Evolutionary conservation across 2,797 vertebrate genomes (phyloP), one percentile per base, ranked within the genome.

Genomic region (Brachymystax lenok): DNA sequence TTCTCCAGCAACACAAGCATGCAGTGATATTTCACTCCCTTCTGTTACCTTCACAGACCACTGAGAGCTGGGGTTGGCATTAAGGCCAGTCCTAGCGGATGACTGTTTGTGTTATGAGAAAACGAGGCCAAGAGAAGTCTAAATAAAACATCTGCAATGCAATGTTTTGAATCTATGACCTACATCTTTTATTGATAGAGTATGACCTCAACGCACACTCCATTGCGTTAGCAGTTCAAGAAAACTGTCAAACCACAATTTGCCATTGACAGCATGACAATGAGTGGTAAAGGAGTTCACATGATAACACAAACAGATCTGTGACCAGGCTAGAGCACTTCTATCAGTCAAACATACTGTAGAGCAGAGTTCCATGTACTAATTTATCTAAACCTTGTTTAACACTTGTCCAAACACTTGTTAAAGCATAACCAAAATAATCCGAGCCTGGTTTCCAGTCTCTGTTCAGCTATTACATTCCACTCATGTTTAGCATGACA

Each of bases 31-130:
- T 61, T 73, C 72, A 5, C 72, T 66, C 40, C 28, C 21, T 14
- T 50, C 30, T 64, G 59, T 50, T 50, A 74, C 33, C 61, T 74
- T 74, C 73, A 74, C 73, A 64, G 33, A 40, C 30, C 5, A 10
- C 35, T 27, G 61, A 46, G 73, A 27, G n/a, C 69, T 10, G 12
- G 50, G 21, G 5, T 50, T 27, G 21, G 10, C 21, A 17, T 51
- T 17, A 5, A 50, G 14, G n/a, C 50, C 50, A 27, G 50, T 21
- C 46, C 21, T 14, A 46, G 8, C 35, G 17, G 68, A 40, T 24
- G 16, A 24, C 71, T 73, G 50, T 40, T 68, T 28, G n/a, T n/a
- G 56, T 63, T 63, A 24, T 63, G n/a, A 63, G 5, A 33, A 68
- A 33, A 68, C 5, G 16, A 5, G 17, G 66, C 66, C 66, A 35